These are phyloP conservation scores for Triops cancriformis DNA, from an alignment of 1,140 invertebrate species.

Conservation along the genomic window DNA sequence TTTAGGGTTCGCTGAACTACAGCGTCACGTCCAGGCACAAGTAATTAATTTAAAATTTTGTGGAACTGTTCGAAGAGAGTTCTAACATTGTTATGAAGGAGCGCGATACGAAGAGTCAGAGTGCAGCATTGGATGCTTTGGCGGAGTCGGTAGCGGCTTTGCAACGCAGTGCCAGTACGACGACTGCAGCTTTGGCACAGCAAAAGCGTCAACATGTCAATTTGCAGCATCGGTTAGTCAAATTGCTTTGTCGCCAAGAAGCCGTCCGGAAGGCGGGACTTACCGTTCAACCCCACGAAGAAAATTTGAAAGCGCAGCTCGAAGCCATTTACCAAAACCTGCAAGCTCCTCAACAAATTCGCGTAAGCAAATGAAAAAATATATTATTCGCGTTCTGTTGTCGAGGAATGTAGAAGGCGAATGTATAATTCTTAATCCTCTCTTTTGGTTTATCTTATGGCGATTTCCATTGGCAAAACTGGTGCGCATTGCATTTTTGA, in stretches of 20 bases:
- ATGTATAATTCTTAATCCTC: too few species aligned
- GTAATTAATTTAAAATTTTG: slow-evolving; percentile 5
- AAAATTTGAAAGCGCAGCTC: slow-evolving; percentile 68
- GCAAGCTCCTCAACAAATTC: slow-evolving; percentile 83
- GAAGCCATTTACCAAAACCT: slow-evolving; percentile 77
- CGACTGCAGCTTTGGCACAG: slow-evolving; percentile 61
- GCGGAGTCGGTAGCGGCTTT: slow-evolving; percentile 64
- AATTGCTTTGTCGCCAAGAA: slow-evolving; percentile 80
- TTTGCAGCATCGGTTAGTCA: slow-evolving; percentile 64
- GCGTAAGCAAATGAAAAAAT: slow-evolving; percentile 46
- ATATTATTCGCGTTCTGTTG: too few species aligned
- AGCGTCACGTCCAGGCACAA: slow-evolving; percentile 18
- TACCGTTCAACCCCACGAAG: slow-evolving; percentile 78
- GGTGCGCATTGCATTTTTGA: too few species aligned
- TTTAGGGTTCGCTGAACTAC: slow-evolving; percentile 61
- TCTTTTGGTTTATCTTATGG: too few species aligned
- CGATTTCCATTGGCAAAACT: too few species aligned
- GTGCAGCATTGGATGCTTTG: slow-evolving; percentile 62
- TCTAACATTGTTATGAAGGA: slow-evolving; percentile 43
- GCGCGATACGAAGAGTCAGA: slow-evolving; percentile 67
- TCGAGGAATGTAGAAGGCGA: too few species aligned
- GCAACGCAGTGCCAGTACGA: slow-evolving; percentile 59
- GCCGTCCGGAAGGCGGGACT: slow-evolving; percentile 73
- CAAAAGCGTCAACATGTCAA: slow-evolving; percentile 63
- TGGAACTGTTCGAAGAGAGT: not conserved